phyloP scores from a whole-genome alignment of 2,113 vertebrate genomes.

The Cyanocitta stelleri region DNA sequence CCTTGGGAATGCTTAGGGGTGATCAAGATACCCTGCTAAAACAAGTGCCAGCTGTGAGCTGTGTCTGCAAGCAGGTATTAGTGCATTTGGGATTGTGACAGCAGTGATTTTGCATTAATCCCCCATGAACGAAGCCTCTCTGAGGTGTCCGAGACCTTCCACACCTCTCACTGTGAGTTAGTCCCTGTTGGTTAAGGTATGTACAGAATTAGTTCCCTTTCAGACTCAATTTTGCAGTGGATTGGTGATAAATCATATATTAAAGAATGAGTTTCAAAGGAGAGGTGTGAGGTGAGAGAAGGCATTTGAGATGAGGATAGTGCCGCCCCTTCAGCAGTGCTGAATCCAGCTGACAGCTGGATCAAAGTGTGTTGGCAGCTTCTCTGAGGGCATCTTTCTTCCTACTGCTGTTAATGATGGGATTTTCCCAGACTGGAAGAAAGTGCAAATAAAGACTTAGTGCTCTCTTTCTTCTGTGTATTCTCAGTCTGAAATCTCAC shows the following conservation, averaged over 20 bases:
- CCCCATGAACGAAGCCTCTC: not conserved
- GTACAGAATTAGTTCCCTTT: not conserved
- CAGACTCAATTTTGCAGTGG: not conserved
- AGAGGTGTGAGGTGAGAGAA: not conserved
- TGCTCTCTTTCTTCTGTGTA: not conserved
- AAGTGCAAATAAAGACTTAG: not conserved
- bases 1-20: not conserved
- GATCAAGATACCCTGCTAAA: not conserved
- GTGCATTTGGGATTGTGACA: not conserved
- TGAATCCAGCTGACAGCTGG: not conserved
- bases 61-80: not conserved
- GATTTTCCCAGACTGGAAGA: not conserved
- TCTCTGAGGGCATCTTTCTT: not conserved
- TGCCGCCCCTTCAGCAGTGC: not conserved
- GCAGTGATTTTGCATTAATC: not conserved
- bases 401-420: not conserved
- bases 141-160: not conserved
- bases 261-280: not conserved
- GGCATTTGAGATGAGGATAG: not conserved
- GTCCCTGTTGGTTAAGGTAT: not conserved
- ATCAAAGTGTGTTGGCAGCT: not conserved
- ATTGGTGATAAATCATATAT: not conserved
- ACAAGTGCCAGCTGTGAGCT: not conserved
- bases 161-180: not conserved
- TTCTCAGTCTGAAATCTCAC: not conserved